phyloP scores from a whole-genome alignment of 64 coral and sea anemone genomes.

The Montipora cactus region DNA sequence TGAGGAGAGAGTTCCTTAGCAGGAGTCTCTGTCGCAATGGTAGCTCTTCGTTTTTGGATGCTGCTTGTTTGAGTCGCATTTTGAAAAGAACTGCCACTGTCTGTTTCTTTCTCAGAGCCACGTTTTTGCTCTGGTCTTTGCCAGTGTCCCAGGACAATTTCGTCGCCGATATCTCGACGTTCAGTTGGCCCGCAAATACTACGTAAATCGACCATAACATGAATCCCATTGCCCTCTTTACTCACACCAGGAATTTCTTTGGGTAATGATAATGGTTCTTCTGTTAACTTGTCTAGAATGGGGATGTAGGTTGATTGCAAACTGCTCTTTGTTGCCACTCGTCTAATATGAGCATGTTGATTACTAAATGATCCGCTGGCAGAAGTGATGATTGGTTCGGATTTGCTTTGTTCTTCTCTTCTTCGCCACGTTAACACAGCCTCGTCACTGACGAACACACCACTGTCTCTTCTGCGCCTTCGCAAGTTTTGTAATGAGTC shows the following conservation, averaged over 20 bases:
- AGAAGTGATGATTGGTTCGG: not conserved
- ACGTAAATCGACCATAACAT: not conserved
- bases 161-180: not conserved
- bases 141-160: constrained; percentile 11
- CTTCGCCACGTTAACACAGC: not conserved
- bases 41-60: not conserved
- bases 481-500: not conserved
- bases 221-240: not conserved
- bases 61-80: too few relatives aligned
- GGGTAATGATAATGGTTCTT: not conserved
- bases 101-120: not conserved
- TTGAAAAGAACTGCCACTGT: too few relatives aligned
- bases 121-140: constrained; percentile 4
- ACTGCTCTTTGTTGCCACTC: constrained; percentile 18
- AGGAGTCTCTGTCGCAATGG: constrained; percentile 6
- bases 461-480: not conserved
- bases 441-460: not conserved
- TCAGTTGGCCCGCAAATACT: not conserved
- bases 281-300: not conserved
- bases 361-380: not conserved
- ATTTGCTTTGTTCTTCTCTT: not conserved
- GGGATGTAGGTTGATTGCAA: constrained; percentile 33
- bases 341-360: not conserved
- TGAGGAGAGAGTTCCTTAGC: not conserved
- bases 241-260: not conserved